Base-by-base conservation (phyloP, 2,888 invertebrate genomes). In the Melanchra persicariae region DNA sequence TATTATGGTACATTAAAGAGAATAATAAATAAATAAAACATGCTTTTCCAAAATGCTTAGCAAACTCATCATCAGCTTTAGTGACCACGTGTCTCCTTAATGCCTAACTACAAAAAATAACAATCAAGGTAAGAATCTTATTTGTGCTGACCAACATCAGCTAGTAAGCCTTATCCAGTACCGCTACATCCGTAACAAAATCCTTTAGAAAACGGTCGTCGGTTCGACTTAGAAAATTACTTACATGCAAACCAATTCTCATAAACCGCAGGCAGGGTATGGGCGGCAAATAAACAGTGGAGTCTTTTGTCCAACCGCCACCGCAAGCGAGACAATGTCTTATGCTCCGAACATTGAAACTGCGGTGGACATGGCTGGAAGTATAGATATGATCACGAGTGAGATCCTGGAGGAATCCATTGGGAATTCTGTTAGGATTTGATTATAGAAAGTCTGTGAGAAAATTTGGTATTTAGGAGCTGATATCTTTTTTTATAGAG, bases 201-300 rank as follows among this genome's bases (percentile, higher is more conserved):
- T 89, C 91, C 89, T 89, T 90, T 85, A 91, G 92, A 91, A 91
- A 92, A 91, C 85, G 88, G 90, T 91, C 90, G 87, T 88, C 86
- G 90, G 90, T 88, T 87, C 83, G 90, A 88, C 88, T 95, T 95
- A 95, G 95, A 95, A 95, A 94, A 95, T 95, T 93, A 94, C 94
- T 93, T 95, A 94, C 94, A 95, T 91, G 93, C 90, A 92, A 87
- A 93, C 79, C 93, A 95, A 94, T 95, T 92, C 90, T 87, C 90
- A 77, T 86, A 91, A 87, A 96, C 95, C 95, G 92, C 95, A 95
- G 93, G 90, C 87, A 85, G 85, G 90, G 91, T 90, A 91, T 91
- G 91, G 89, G 89, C 93, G 85, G 90, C 93, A 93, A 93, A 95
- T 93, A 94, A 92, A 94, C 93, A 92, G 89, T 87, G 89, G 87